Percentiles rank a stretch among this genome's conserved stretches.
These are phyloP conservation scores for Diphyllodes magnificus DNA, from an alignment of 2,113 vertebrate genomes.

Conservation along the genomic window DNA sequence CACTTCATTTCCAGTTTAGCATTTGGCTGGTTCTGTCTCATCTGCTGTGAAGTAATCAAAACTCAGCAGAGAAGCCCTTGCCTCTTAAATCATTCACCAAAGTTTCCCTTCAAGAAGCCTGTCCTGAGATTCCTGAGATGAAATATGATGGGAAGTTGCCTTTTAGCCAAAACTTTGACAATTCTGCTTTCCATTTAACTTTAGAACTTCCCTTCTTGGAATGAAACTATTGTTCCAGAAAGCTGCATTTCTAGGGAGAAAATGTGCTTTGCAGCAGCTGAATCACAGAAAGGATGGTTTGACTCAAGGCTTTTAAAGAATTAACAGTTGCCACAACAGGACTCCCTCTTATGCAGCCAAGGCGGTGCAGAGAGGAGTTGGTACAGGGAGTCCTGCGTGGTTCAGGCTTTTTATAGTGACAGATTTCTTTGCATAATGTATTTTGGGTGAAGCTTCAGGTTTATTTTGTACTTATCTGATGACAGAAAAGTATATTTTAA, in stretches of 20 bases:
- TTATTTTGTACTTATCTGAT: slow-evolving; percentile 52
- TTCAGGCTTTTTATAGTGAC: slow-evolving; percentile 3
- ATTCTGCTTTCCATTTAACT: neutral
- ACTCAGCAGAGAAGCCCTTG: neutral
- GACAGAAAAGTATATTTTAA: slow-evolving; percentile 44
- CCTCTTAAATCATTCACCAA: neutral
- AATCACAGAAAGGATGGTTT: neutral
- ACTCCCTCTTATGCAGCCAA: neutral
- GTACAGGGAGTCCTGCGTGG: neutral
- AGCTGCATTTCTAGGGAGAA: neutral
- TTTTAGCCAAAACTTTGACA: neutral
- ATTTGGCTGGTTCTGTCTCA: slow-evolving; percentile 28
- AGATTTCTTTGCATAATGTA: slow-evolving; percentile 18
- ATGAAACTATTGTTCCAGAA: neutral
- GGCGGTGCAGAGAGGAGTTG: neutral
- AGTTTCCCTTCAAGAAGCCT: neutral
- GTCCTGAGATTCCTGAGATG: neutral
- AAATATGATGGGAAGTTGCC: neutral
- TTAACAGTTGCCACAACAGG: neutral
- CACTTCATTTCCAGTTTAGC: slow-evolving; percentile 33
- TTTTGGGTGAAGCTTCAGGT: neutral
- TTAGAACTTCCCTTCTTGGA: neutral
- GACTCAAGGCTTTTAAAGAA: slow-evolving; percentile 20
- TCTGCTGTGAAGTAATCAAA: neutral
- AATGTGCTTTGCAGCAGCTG: neutral